Percentiles rank a stretch among this genome's conserved stretches.
Conservation (phyloP, 2,797 vertebrate species). For the Neosilurus mollespiculum region DNA sequence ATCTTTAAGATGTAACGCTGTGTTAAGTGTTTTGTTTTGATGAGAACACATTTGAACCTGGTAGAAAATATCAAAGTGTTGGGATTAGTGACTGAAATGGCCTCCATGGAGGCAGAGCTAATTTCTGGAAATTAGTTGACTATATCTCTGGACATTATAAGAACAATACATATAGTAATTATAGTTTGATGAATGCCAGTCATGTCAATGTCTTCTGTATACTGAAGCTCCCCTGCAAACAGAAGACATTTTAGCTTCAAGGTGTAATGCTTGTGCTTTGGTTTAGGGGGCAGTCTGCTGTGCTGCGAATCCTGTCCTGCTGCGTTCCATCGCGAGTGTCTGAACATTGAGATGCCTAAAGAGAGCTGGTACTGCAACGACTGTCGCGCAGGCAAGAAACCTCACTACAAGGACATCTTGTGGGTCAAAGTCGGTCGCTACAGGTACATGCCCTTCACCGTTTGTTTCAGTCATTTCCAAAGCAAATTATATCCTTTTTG, state of each 20-base stretch:
- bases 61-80: neutral
- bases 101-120: neutral
- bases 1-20: neutral
- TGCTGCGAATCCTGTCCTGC: constrained; percentile 99
- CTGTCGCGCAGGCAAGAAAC: constrained; percentile 95
- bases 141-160: no score
- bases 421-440: constrained; percentile 98
- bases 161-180: no score
- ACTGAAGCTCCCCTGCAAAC: no score
- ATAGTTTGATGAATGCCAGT: no score
- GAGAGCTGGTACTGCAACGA: constrained; percentile 99
- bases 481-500: neutral
- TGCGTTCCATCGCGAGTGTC: constrained; percentile 96
- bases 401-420: constrained; percentile 94
- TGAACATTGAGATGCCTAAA: constrained; percentile 97
- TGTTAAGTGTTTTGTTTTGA: neutral
- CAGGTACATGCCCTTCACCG: constrained; percentile 75
- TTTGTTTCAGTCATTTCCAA: neutral
- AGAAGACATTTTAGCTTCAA: neutral
- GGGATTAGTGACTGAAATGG: neutral
- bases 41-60: neutral
- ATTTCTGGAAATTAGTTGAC: neutral
- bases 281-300: constrained; percentile 90
- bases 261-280: constrained; percentile 3
- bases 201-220: no score